phyloP scores from a whole-genome alignment of 2,797 vertebrate species.

The Danio jaintianensis region DNA sequence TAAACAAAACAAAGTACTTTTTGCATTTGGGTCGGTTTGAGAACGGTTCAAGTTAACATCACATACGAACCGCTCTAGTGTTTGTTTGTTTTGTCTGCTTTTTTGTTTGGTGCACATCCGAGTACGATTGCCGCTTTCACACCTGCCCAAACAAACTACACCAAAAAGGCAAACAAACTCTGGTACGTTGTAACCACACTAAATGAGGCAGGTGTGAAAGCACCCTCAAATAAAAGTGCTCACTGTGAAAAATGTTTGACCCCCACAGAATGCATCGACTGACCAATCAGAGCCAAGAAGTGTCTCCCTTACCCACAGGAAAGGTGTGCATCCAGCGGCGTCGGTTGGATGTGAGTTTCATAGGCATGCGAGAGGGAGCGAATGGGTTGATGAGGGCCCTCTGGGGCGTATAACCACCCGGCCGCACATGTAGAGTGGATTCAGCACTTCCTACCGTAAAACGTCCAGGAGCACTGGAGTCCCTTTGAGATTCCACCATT shows the following conservation, averaged over 20 bases:
- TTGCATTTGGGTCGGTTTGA: too few species aligned
- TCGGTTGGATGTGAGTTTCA: conserved; percentile 97
- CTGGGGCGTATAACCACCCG: conserved; percentile 89
- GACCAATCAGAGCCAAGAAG: not conserved
- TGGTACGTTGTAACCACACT: too few species aligned
- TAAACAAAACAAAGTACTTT: too few species aligned
- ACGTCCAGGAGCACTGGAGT: conserved; percentile 92
- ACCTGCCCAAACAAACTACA: too few species aligned
- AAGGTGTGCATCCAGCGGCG: conserved; percentile 99
- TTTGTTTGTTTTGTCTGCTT: too few species aligned
- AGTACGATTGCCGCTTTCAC: too few species aligned
- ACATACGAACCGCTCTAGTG: too few species aligned
- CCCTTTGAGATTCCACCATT: conserved; percentile 90
- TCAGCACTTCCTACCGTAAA: conserved; percentile 97
- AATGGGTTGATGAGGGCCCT: conserved; percentile 97
- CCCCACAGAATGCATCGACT: not conserved
- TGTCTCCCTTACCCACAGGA: conserved; percentile 85
- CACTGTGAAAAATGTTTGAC: not conserved
- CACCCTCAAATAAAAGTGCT: not conserved
- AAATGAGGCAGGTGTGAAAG: too few species aligned
- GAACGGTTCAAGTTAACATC: too few species aligned
- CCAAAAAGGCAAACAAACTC: too few species aligned
- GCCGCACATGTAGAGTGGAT: conserved; percentile 90
- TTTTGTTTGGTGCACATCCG: too few species aligned
- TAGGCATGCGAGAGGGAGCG: conserved; percentile 97